These are phyloP conservation scores for Hyposoter dolosus DNA, from an alignment of 2,888 invertebrate genomes.

Conservation along the genomic window DNA sequence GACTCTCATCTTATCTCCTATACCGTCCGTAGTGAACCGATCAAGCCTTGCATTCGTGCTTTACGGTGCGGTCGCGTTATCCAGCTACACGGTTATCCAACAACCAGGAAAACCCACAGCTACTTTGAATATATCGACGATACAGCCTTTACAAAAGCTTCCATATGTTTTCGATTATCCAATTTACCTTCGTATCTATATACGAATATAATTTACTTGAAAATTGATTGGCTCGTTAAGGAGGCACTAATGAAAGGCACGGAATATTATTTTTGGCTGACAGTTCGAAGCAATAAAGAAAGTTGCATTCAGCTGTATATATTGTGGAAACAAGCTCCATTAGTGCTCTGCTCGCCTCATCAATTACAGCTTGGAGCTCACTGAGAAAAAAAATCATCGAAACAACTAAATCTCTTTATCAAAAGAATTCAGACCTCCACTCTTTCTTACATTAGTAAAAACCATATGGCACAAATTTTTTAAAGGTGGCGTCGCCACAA, in stretches of 20 bases:
- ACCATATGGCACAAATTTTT: too few relatives aligned
- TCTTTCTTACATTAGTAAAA: too few relatives aligned
- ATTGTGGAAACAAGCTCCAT: background rate
- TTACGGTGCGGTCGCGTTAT: slow-evolving; percentile 29
- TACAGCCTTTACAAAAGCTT: slow-evolving; percentile 12
- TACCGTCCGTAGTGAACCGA: background rate
- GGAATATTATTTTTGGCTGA: slow-evolving; percentile 40
- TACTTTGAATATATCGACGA: slow-evolving; percentile 49
- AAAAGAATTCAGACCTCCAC: too few relatives aligned
- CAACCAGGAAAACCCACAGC: slow-evolving; percentile 35
- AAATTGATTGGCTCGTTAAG: slow-evolving; percentile 34
- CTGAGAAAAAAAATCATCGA: too few relatives aligned
- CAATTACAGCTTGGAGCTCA: slow-evolving; percentile 52
- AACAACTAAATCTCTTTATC: too few relatives aligned
- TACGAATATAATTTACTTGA: slow-evolving; percentile 27
- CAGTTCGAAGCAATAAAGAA: slow-evolving; percentile 36
- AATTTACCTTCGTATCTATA: background rate
- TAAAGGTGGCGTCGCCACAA: too few relatives aligned
- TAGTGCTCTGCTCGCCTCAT: slow-evolving; percentile 26
- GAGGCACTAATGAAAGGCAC: slow-evolving; percentile 7
- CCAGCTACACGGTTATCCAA: slow-evolving; percentile 16
- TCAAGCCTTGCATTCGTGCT: background rate
- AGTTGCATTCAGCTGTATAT: slow-evolving; percentile 11
- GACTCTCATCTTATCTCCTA: slow-evolving; percentile 25
- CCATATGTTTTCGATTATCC: slow-evolving; percentile 4